Conservation (phyloP, 2,888 invertebrate species). For the Bembecia ichneumoniformis region DNA sequence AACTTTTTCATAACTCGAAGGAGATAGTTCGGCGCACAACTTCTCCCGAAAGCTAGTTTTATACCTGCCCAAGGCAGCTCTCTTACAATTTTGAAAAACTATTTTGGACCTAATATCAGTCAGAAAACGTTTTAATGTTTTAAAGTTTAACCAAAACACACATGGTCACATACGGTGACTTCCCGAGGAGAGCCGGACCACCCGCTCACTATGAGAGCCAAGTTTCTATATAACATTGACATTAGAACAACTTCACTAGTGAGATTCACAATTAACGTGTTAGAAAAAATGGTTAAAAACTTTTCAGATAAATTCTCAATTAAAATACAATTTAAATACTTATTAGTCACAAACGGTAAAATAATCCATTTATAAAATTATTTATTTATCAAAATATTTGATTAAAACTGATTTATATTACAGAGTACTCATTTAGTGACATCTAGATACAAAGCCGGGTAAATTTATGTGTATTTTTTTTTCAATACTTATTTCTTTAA, state of each 20-base stretch:
- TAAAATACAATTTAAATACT: background rate
- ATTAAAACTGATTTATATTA: background rate
- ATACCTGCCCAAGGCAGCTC: conserved; percentile 29
- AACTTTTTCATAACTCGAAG: conserved; percentile 17
- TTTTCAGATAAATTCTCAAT: background rate
- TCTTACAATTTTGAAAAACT: conserved; percentile 25
- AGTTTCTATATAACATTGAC: background rate
- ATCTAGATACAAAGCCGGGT: background rate
- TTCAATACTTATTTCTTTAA: background rate
- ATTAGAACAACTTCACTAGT: conserved; percentile 11
- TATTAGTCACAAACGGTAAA: background rate
- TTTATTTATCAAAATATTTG: background rate
- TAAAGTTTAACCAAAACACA: conserved; percentile 12
- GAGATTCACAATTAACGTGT: conserved; percentile 20
- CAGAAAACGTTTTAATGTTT: conserved; percentile 22
- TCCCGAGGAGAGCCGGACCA: conserved; percentile 55
- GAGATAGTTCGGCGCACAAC: conserved; percentile 35
- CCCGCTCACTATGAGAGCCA: conserved; percentile 13
- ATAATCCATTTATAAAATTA: background rate
- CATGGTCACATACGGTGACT: conserved; percentile 26
- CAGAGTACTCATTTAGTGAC: background rate
- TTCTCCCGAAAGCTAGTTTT: conserved; percentile 27
- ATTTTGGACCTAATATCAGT: conserved; percentile 18
- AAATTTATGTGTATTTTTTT: background rate
- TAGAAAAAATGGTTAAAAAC: background rate